A percentile compares a stretch with the other conserved stretches of the same genome.
phyloP scores from a whole-genome alignment of 1,140 invertebrate species.

The Camponotus vicinus region DNA sequence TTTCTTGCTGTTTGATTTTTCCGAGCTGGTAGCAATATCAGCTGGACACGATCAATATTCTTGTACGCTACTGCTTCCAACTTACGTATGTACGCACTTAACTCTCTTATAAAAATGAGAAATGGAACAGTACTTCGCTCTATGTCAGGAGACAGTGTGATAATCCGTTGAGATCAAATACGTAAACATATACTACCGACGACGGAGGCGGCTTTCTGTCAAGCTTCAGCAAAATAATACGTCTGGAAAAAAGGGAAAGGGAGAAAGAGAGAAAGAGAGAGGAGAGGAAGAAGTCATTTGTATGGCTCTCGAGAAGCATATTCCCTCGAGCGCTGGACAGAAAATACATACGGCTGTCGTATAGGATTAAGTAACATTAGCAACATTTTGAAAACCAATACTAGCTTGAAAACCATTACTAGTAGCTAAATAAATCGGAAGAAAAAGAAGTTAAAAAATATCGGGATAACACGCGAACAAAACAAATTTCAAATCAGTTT shows the following conservation, averaged over 20 bases:
- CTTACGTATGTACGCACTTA: constrained; percentile 56
- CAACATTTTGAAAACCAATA: constrained; percentile 6
- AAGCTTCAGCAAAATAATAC: constrained; percentile 54
- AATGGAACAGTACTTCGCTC: constrained; percentile 33
- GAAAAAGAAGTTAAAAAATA: neutral
- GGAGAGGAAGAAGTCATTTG: constrained; percentile 14
- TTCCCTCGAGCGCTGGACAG: constrained; percentile 34
- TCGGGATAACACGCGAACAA: neutral
- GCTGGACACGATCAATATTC: constrained; percentile 56
- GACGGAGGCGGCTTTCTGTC: constrained; percentile 34
- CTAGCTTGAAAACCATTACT: neutral
- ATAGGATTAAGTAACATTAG: constrained; percentile 41
- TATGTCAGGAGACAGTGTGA: constrained; percentile 44
- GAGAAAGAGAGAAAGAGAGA: too few relatives aligned
- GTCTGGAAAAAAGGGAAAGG: constrained; percentile 2
- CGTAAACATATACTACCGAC: constrained; percentile 41
- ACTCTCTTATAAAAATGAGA: constrained; percentile 23
- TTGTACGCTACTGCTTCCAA: constrained; percentile 35
- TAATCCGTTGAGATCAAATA: constrained; percentile 56
- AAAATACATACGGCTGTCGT: constrained; percentile 36
- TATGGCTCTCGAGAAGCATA: constrained; percentile 25
- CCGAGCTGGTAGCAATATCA: constrained; percentile 8
- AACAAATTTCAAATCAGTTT: neutral
- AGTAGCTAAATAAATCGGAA: neutral
- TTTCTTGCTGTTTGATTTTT: constrained; percentile 37